Base-by-base conservation (phyloP, 2,888 invertebrate genomes). In the Quadriops clusia region DNA sequence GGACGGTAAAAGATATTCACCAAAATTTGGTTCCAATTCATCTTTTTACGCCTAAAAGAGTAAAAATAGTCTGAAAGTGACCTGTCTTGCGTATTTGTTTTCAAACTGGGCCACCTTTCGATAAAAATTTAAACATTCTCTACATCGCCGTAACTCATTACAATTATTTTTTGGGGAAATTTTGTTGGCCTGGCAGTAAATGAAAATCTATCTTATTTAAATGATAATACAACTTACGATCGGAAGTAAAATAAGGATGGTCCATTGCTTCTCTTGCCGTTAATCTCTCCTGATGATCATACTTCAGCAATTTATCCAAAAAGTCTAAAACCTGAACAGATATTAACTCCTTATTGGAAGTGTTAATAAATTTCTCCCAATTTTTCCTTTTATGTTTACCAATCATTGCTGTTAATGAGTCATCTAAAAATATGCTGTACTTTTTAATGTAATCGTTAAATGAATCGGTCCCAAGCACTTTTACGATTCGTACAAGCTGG, bases 191-290 rank as follows among this genome's bases (percentile, higher is more conserved):
- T n/a, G n/a, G n/a, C n/a, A n/a, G n/a, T n/a, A n/a, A n/a, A n/a
- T n/a, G n/a, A n/a, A n/a, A n/a, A n/a, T n/a, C n/a, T n/a, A n/a
- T n/a, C n/a, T n/a, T n/a, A n/a, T n/a, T n/a, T n/a, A n/a, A n/a
- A n/a, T n/a, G n/a, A n/a, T n/a, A n/a, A n/a, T n/a, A n/a, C n/a
- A n/a, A n/a, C n/a, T n/a, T n/a, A n/a, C n/a, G n/a, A n/a, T n/a
- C n/a, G n/a, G n/a, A n/a, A n/a, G n/a, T n/a, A 32, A 60, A 60
- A 40, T 60, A 60, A 21, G 50, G 49, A 40, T 60, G 60, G 17
- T 50, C 53, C 24, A 60, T 30, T 2, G 58, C 60, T 33, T 59
- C 58, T 28, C 47, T 46, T 0, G 60, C 58, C 1, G 58, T 55
- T 10, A 58, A 54, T 22, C 60, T 38, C 20, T 56, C 52, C 44